Evolutionary conservation across 2,888 invertebrate genomes (phyloP), one percentile per base, ranked within the genome.

Genomic region (Cryptus armator): DNA sequence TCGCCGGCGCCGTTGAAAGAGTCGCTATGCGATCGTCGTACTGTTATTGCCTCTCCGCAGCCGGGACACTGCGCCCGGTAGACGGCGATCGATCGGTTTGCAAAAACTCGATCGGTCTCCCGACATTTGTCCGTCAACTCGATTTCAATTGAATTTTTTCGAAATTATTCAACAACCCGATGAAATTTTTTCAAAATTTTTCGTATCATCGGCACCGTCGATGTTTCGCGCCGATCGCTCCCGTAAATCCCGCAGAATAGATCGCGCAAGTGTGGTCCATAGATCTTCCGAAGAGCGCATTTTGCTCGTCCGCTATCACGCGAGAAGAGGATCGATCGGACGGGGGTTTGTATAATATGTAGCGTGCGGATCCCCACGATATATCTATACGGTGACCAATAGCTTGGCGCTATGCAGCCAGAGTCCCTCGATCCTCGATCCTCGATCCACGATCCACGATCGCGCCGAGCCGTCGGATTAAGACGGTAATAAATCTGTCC

Each of bases 401-500:
- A 37, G 51, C 48, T 44, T 51, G 64, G 48, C 37, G 37, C 12
- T 70, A 9, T 70, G 14, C 32, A 70, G 16, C 4, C 16, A 12
- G 43, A 56, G 46, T 37, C 37, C 9, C 37, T 37, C 37, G 37
- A 37, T 37, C 37, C 48, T 78, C 59, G 70, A 81, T 78, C 48
- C 43, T 70, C 74, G 81, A 85, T 81, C 81, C 24, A 24, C 24
- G 24, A 24, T 78, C 48, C 43, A 70, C 74, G 81, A 85, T 81
- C 81, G 66, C 78, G 70, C 24, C 74, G 81, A 84, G 81, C 77
- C 74, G 84, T 85, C 84, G 84, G 84, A 85, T 85, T 81, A 85
- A 85, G 72, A 75, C 74, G 81, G 81, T 74, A 75, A 85, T 85
- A 85, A 85, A 85, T 85, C 81, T 81, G 84, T 78, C 78, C 74